Conservation (phyloP, 2,113 vertebrate species). For the Pseudois nayaur region DNA sequence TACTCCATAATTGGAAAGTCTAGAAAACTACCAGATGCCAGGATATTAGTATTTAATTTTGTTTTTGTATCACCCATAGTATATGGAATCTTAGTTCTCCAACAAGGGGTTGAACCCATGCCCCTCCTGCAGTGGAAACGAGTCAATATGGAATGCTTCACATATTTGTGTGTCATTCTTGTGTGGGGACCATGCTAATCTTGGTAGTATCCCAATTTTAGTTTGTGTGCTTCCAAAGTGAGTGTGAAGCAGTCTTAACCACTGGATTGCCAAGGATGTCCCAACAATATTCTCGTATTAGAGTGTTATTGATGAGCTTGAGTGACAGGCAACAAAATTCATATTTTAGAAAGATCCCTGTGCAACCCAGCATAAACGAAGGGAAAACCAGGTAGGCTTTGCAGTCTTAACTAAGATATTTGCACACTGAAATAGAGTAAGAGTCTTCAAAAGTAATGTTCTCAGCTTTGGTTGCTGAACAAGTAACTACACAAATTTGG, state of each 20-base stretch:
- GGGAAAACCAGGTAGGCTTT: not conserved
- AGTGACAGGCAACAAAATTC: not conserved
- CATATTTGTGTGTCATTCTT: not conserved
- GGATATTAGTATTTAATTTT: not conserved
- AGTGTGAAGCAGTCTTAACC: not conserved
- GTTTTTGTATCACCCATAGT: not conserved
- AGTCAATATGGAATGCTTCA: not conserved
- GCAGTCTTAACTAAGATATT: not conserved
- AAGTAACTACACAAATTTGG: not conserved
- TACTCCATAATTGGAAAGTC: not conserved
- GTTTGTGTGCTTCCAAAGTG: not conserved
- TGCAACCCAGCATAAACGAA: not conserved
- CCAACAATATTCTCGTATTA: not conserved
- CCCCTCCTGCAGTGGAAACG: not conserved
- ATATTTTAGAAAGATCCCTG: not conserved
- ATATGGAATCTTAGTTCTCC: not conserved
- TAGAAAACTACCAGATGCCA: not conserved
- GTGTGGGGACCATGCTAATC: not conserved
- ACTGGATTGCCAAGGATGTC: not conserved
- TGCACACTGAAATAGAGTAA: not conserved
- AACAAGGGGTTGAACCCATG: fast-evolving
- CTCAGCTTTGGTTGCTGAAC: not conserved
- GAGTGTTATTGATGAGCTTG: not conserved
- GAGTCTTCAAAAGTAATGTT: not conserved
- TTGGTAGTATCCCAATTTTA: not conserved